phyloP scores from a whole-genome alignment of 2,888 invertebrate genomes.

The Drosophila longiperda region DNA sequence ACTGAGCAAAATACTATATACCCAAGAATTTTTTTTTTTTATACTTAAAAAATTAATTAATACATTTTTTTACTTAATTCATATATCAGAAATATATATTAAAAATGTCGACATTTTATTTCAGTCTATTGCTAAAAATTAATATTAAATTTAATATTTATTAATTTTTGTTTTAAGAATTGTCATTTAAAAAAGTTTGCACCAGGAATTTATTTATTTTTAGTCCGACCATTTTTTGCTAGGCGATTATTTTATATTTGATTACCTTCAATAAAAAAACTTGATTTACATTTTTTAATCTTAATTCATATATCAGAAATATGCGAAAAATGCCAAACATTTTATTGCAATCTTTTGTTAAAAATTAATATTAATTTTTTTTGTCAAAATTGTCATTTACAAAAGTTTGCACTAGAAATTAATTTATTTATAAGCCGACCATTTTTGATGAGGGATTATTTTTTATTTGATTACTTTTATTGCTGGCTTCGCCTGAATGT shows the following conservation, averaged over 20 bases:
- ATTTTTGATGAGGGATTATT: background rate
- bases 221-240: background rate
- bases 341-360: background rate
- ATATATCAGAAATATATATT: background rate
- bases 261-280: background rate
- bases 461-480: background rate
- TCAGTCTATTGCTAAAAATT: background rate
- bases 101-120: background rate
- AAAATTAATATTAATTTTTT: background rate
- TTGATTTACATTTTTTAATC: no score
- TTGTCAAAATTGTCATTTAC: background rate
- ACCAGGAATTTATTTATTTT: background rate
- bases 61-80: no score
- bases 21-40: background rate
- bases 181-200: no score
- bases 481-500: background rate
- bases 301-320: background rate
- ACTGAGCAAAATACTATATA: background rate
- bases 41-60: background rate
- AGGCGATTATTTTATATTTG: background rate
- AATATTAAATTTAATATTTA: no score
- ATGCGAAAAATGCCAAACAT: background rate
- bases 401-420: no score
- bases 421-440: background rate
- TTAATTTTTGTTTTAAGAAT: background rate